Evolutionary conservation across 2,888 invertebrate species (phyloP).

Genomic region (Mythimna ferrago): DNA sequence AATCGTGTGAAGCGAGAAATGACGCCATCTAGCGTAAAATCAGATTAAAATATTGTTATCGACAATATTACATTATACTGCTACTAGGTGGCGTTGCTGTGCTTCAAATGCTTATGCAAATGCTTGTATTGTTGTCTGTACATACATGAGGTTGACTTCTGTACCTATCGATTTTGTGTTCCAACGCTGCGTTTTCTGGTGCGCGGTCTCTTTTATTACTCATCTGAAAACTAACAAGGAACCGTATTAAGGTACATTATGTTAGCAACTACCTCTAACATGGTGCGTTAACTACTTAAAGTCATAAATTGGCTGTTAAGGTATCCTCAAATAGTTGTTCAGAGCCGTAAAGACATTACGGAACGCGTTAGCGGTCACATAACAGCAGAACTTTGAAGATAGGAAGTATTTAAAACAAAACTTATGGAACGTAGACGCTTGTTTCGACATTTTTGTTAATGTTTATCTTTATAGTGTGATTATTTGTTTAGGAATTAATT

Average conservation of each 20-base stretch:
- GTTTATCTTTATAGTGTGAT: background rate
- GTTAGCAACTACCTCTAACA: background rate
- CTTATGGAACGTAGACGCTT: background rate
- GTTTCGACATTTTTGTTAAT: background rate
- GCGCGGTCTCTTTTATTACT: background rate
- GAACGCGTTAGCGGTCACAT: constrained; percentile 29
- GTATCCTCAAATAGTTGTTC: constrained; percentile 17
- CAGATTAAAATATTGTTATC: no score
- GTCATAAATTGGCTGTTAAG: constrained; percentile 23
- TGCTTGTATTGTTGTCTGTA: no score
- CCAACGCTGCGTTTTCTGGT: no score
- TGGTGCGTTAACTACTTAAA: constrained; percentile 8
- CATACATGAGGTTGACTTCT: no score
- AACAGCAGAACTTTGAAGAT: constrained; percentile 33
- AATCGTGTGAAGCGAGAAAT: no score
- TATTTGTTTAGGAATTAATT: no score
- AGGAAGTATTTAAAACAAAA: constrained; percentile 22
- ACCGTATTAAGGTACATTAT: constrained; percentile 17
- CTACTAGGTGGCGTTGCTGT: no score
- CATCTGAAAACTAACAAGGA: background rate
- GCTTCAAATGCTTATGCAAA: no score
- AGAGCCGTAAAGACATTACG: constrained; percentile 23
- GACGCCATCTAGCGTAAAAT: no score
- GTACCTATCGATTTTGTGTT: no score
- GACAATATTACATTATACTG: no score